These are phyloP conservation scores for Melanogrammus aeglefinus DNA, from an alignment of 2,797 vertebrate genomes.

Conservation along the genomic window DNA sequence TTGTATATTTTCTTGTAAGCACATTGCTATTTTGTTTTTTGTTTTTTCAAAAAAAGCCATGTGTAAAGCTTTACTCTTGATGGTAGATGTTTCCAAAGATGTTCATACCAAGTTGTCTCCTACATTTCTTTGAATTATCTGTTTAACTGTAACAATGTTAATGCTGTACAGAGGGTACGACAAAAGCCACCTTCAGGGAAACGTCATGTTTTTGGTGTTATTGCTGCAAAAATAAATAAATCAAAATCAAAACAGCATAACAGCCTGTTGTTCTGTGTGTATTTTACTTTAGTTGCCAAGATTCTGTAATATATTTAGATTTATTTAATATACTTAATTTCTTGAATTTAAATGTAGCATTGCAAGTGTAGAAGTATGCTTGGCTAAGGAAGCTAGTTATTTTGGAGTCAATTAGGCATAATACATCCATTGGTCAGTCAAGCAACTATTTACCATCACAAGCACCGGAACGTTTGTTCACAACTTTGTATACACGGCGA, in stretches of 20 bases:
- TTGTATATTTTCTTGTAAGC: neutral
- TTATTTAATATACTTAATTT: neutral
- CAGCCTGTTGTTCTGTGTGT: conserved; percentile 3
- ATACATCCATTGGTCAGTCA: neutral
- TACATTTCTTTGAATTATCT: neutral
- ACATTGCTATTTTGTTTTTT: neutral
- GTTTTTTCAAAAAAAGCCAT: neutral
- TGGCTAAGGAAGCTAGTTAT: neutral
- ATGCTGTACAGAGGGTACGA: neutral
- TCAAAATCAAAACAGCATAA: neutral
- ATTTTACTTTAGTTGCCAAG: neutral
- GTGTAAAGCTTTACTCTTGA: neutral
- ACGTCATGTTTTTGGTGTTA: neutral
- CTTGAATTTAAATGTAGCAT: neutral
- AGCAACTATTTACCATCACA: neutral
- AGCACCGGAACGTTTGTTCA: neutral
- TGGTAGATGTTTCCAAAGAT: conserved; percentile 1
- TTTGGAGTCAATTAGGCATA: neutral
- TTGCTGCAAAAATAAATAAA: conserved; percentile 1
- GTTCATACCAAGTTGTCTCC: neutral
- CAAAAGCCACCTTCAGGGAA: neutral
- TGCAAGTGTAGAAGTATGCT: neutral
- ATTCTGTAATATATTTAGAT: neutral
- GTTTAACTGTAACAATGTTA: neutral
- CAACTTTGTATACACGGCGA: neutral